Base-by-base conservation (phyloP, 2,888 invertebrate genomes). In the Rhogogaster chlorosoma region DNA sequence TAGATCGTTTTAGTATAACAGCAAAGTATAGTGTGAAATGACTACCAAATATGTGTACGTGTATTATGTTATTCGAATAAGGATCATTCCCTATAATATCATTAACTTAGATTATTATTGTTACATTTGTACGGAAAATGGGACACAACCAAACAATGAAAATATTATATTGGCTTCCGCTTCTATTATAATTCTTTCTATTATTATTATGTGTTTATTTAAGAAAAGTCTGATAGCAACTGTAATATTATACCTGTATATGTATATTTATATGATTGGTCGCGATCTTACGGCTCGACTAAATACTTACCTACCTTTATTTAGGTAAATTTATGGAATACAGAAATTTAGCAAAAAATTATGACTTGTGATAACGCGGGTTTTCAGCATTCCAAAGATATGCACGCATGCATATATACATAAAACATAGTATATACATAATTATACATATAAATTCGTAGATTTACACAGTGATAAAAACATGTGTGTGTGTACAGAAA, bases 381-480 rank as follows among this genome's bases (percentile, higher is more conserved):
- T 84, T 57, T 61, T 80, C 10, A 80, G 61, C 53, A 84, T 84
- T 84, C 84, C 84, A 84, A 84, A 84, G 84, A 84, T 75, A 83
- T 45, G 22, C 15, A 53, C 10, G 12, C 26, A 71, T 53, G 38
- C 82, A 42, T 15, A 38, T 22, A 42, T 32, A 64, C 57, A 64
- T n/a, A 18, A n/a, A 6, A 57, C n/a, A n/a, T 82, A 10, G 22
- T 64, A 82, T 67, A 67, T 36, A 82, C 67, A n/a, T 78, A 18
- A 42, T 29, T 22, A 49, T 49, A 49, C 18, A 49, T 73, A 26
- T 45, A 42, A 9, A 73, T 42, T 38, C 42, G 22, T 73, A 73
- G 29, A 26, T 29, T 67, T 67, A 67, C 9, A 67, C 32, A 67
- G 32, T 67, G 10, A 67, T 67, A 29, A 15, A 29, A 32, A 15